Evolutionary conservation across 2,888 invertebrate species (phyloP).

Genomic region (Shargacucullia verbasci): DNA sequence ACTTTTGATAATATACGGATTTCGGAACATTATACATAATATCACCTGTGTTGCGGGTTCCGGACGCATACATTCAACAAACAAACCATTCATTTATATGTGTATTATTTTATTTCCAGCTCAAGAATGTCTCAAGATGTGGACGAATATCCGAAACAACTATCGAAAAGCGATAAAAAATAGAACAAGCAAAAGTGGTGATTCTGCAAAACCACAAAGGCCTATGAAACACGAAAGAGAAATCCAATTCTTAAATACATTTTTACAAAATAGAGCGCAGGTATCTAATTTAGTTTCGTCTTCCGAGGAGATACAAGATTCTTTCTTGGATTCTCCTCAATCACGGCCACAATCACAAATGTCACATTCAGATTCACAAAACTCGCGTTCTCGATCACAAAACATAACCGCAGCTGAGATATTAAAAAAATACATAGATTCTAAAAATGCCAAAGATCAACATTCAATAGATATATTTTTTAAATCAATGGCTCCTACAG

Average conservation of each 20-base stretch:
- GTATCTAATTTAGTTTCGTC: slow-evolving; percentile 49
- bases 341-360: slow-evolving; percentile 43
- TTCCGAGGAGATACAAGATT: slow-evolving; percentile 48
- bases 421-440: slow-evolving; percentile 47
- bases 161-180: slow-evolving; percentile 46
- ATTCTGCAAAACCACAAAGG: slow-evolving; percentile 27
- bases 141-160: slow-evolving; percentile 41
- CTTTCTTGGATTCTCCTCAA: slow-evolving; percentile 42
- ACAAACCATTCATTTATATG: slow-evolving; percentile 43
- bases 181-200: slow-evolving; percentile 37
- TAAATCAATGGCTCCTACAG: slow-evolving; percentile 45
- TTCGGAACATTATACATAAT: slow-evolving; percentile 29
- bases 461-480: slow-evolving; percentile 46
- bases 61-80: slow-evolving; percentile 39
- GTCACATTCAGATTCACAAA: slow-evolving; percentile 44
- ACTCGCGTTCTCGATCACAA: slow-evolving; percentile 43
- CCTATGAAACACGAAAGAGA: slow-evolving; percentile 31
- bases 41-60: slow-evolving; percentile 37
- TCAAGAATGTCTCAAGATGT: slow-evolving; percentile 45
- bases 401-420: slow-evolving; percentile 47
- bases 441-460: slow-evolving; percentile 41
- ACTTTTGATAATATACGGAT: slow-evolving; percentile 23
- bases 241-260: slow-evolving; percentile 43
- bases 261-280: slow-evolving; percentile 47
- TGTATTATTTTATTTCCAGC: slow-evolving; percentile 45